Conservation (phyloP, 2,113 vertebrate genomes). For the Puma concolor region DNA sequence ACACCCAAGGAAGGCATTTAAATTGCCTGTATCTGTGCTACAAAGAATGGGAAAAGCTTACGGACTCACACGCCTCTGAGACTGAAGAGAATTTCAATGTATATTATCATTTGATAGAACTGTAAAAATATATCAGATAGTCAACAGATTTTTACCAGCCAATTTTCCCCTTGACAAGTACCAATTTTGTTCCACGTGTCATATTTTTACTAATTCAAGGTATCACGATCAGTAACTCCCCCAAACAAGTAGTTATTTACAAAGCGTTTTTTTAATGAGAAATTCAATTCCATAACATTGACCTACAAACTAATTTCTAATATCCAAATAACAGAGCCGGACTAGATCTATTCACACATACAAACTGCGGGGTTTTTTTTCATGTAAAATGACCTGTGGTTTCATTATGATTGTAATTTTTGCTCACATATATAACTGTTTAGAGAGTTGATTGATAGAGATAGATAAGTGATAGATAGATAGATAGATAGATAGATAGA, state of each 20-base stretch:
- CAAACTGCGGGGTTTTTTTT: background rate
- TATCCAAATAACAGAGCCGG: background rate
- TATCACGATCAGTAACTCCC: background rate
- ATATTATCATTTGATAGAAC: background rate
- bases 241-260: background rate
- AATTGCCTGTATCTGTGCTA: rapidly evolving
- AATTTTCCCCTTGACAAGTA: slow-evolving; percentile 41
- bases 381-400: background rate
- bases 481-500: background rate
- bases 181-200: background rate
- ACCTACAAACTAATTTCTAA: background rate
- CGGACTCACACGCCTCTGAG: background rate
- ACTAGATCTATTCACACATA: background rate
- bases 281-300: background rate
- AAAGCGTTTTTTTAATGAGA: background rate
- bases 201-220: slow-evolving; percentile 6
- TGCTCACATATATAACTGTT: background rate
- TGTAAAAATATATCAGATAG: background rate
- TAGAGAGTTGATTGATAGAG: background rate
- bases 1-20: background rate
- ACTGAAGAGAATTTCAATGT: background rate
- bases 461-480: no score
- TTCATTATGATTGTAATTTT: background rate
- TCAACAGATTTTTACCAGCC: background rate
- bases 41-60: background rate